Percentiles rank a stretch among this genome's conserved stretches.
These are phyloP conservation scores for Corynorhinus townsendii DNA, from an alignment of 2,113 vertebrate genomes.

Conservation along the genomic window DNA sequence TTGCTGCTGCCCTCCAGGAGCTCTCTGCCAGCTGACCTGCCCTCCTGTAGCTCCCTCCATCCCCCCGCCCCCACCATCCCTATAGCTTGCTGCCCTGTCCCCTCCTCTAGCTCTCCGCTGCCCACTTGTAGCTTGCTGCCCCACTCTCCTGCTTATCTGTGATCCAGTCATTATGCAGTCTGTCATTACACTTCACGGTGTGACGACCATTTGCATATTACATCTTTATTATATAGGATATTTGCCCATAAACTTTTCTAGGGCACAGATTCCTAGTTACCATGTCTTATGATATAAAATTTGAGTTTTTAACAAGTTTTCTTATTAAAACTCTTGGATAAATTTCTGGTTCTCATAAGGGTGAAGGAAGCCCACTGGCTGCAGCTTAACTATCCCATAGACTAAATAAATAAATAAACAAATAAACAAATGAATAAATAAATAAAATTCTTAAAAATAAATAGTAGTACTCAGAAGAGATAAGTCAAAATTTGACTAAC, in stretches of 20 bases:
- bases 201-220: too few relatives aligned
- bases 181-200: fast-evolving
- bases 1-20: too few relatives aligned
- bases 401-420: not conserved
- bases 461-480: not conserved
- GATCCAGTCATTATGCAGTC: too few relatives aligned
- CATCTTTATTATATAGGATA: not conserved
- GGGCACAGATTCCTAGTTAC: not conserved
- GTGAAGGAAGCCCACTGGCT: not conserved
- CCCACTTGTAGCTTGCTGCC: too few relatives aligned
- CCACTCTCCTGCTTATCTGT: too few relatives aligned
- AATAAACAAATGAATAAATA: not conserved
- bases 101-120: too few relatives aligned
- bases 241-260: not conserved
- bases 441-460: not conserved
- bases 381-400: not conserved
- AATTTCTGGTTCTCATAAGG: not conserved
- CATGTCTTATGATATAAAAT: not conserved
- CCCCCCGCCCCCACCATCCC: too few relatives aligned
- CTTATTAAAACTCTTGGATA: not conserved
- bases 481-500: not conserved
- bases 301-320: not conserved
- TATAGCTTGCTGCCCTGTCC: too few relatives aligned
- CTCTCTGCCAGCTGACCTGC: too few relatives aligned
- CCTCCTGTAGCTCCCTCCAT: too few relatives aligned